Percentiles rank a stretch among this genome's conserved stretches.
Conservation (phyloP, 2,888 invertebrate species). For the Vanessa cardui region DNA sequence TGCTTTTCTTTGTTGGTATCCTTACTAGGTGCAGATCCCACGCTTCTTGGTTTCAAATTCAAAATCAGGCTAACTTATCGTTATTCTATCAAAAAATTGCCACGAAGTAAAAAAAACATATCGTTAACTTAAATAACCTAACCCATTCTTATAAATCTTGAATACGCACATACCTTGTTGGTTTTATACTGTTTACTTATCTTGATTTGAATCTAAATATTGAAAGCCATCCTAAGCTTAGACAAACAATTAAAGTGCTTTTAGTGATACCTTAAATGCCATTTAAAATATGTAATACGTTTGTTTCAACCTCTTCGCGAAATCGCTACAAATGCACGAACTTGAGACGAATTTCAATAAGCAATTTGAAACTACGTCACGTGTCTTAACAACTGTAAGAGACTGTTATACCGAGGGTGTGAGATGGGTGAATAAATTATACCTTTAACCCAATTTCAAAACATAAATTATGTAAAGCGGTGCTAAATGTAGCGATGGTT, state of each 20-base stretch:
- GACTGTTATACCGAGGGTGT: constrained; percentile 25
- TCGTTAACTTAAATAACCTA: too few species aligned
- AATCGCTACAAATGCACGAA: constrained; percentile 1
- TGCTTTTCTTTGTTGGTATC: too few species aligned
- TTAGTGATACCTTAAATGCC: neutral
- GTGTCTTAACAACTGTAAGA: constrained; percentile 21
- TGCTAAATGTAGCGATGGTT: constrained; percentile 28
- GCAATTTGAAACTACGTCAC: constrained; percentile 12
- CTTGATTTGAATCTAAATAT: constrained; percentile 1
- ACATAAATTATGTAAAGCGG: constrained; percentile 35
- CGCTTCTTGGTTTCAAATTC: too few species aligned
- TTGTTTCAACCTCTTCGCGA: neutral
- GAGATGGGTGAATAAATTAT: constrained; percentile 35
- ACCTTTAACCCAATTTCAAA: constrained; percentile 36
- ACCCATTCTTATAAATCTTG: too few species aligned
- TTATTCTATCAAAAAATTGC: too few species aligned
- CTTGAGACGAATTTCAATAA: constrained; percentile 14
- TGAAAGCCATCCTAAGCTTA: neutral
- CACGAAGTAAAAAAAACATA: too few species aligned
- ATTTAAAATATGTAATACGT: neutral
- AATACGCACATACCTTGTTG: too few species aligned
- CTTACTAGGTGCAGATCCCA: too few species aligned
- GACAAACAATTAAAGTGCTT: constrained; percentile 3
- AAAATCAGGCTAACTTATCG: too few species aligned
- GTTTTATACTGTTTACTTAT: too few species aligned